These are phyloP conservation scores for Drosophila multiciliata DNA, from an alignment of 2,888 invertebrate genomes.

Conservation along the genomic window DNA sequence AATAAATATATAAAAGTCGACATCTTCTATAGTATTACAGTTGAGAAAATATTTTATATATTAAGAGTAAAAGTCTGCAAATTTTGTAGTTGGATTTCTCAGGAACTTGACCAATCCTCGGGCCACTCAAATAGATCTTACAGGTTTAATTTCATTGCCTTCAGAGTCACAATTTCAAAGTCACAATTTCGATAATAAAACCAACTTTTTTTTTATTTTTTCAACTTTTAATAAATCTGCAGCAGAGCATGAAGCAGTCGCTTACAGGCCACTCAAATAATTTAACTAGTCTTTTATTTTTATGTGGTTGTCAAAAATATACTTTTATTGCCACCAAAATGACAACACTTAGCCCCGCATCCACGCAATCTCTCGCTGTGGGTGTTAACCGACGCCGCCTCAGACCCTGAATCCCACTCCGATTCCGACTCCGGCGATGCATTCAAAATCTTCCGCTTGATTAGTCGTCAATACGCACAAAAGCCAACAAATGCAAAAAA, in stretches of 20 bases:
- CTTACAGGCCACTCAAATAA: neutral
- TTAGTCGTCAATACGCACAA: constrained; percentile 79
- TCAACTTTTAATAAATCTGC: too few relatives aligned
- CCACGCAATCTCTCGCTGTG: constrained; percentile 30
- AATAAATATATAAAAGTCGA: neutral
- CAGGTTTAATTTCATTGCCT: neutral
- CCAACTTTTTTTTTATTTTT: neutral
- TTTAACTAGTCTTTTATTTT: neutral
- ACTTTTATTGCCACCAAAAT: constrained; percentile 80
- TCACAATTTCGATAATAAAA: too few relatives aligned
- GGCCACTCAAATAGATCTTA: neutral
- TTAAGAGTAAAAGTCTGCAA: neutral
- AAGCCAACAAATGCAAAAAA: constrained; percentile 13
- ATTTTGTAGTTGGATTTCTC: neutral
- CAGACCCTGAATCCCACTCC: neutral
- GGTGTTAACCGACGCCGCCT: constrained; percentile 48
- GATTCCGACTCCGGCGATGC: constrained; percentile 1
- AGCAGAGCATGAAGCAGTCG: neutral
- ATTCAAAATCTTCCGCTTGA: constrained; percentile 82
- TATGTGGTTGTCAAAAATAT: constrained; percentile 78
- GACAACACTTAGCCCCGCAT: constrained; percentile 68
- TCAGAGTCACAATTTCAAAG: neutral
- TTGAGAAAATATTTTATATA: too few relatives aligned
- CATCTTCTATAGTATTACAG: rapidly evolving
- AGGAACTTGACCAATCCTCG: neutral